Evolutionary conservation across 2,797 vertebrate genomes (phyloP).

Genomic region (Lindbergichthys nudifrons): DNA sequence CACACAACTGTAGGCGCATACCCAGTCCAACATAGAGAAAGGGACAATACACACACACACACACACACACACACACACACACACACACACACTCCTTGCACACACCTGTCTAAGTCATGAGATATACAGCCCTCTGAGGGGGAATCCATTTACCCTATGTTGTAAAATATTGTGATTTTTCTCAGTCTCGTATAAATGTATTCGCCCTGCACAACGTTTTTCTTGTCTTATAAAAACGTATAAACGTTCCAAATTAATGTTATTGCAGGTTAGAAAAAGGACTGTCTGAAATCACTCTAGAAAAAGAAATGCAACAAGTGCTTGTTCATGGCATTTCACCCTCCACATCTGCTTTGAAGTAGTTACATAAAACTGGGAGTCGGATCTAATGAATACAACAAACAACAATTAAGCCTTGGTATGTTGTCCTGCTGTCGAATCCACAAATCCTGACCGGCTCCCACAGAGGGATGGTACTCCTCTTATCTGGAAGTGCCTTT

Average conservation of each 20-base stretch:
- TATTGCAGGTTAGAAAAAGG: background rate
- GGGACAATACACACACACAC: background rate
- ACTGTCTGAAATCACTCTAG: background rate
- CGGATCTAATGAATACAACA: constrained; percentile 6
- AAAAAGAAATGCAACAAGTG: constrained; percentile 3
- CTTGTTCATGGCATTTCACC: background rate
- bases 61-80: constrained; percentile 44
- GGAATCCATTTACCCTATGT: constrained; percentile 70
- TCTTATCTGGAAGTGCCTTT: constrained; percentile 79
- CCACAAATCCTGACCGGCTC: constrained; percentile 34
- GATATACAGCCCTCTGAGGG: constrained; percentile 68
- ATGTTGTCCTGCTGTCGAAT: constrained; percentile 33
- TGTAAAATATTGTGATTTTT: constrained; percentile 75
- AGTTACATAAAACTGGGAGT: background rate
- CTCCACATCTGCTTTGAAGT: constrained; percentile 8
- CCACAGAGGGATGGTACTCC: constrained; percentile 48
- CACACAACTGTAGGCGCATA: constrained; percentile 40
- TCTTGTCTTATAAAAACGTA: constrained; percentile 43
- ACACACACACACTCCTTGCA: constrained; percentile 32
- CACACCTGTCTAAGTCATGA: constrained; percentile 70
- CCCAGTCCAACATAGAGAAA: constrained; percentile 33
- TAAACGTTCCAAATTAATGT: constrained; percentile 42
- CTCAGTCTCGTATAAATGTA: constrained; percentile 67
- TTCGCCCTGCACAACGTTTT: constrained; percentile 40
- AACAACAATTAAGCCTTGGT: constrained; percentile 2